phyloP scores from a whole-genome alignment of 2,888 invertebrate genomes.

The Notodonta dromedarius region DNA sequence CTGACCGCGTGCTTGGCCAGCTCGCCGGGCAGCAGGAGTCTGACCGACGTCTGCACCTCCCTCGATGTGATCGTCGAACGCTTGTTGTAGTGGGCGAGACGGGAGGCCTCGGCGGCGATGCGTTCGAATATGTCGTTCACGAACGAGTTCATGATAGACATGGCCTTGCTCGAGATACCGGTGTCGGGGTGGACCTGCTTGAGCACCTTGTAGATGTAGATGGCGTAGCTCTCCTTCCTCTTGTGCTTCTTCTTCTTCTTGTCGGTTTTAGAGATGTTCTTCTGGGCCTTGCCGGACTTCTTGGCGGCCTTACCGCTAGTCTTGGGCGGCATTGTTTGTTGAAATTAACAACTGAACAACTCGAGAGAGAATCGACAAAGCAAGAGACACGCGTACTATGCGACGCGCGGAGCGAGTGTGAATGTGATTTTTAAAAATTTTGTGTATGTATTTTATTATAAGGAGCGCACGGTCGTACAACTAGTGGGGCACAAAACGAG shows the following conservation, averaged over 20 bases:
- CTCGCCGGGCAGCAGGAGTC: conserved; percentile 63
- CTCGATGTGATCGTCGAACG: conserved; percentile 29
- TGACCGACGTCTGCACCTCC: conserved; percentile 88
- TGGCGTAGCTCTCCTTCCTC: conserved; percentile 84
- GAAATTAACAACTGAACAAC: no score
- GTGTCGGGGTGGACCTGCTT: conserved; percentile 73
- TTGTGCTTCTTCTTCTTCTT: conserved; percentile 77
- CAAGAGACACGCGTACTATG: no score
- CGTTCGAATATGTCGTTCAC: conserved; percentile 87
- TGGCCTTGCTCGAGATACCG: conserved; percentile 60
- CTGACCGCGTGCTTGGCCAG: no score
- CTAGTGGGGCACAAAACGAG: no score
- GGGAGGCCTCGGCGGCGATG: conserved; percentile 86
- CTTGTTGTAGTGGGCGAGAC: conserved; percentile 82
- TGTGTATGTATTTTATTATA: no score
- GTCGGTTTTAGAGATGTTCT: conserved; percentile 82
- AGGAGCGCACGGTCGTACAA: no score
- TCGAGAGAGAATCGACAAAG: no score
- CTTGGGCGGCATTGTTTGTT: not conserved
- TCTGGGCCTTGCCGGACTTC: conserved; percentile 83
- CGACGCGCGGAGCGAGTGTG: no score
- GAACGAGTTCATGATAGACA: conserved; percentile 86
- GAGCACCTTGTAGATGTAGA: conserved; percentile 86
- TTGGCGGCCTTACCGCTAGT: conserved; percentile 41
- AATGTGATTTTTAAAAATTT: no score